phyloP scores from a whole-genome alignment of 2,797 vertebrate genomes.

The Hirundo rustica region DNA sequence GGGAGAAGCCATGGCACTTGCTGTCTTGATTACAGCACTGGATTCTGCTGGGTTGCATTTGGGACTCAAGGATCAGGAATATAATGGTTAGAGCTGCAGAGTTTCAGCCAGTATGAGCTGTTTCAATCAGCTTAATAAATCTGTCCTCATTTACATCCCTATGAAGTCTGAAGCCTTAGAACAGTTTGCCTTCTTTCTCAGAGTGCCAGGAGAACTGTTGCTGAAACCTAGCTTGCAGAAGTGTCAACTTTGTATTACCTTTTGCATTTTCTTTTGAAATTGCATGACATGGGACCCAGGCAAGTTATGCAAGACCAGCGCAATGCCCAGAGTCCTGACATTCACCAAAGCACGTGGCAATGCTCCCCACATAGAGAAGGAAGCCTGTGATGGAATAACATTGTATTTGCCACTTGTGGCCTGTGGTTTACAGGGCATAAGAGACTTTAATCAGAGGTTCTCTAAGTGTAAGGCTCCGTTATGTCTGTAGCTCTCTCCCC shows the following conservation, averaged over 20 bases:
- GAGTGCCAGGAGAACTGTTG: background rate
- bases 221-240: background rate
- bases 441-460: background rate
- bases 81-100: background rate
- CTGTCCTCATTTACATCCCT: background rate
- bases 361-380: background rate
- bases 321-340: background rate
- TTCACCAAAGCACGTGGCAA: background rate
- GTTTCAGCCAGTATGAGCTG: background rate
- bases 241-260: background rate
- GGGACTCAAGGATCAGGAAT: background rate
- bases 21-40: background rate
- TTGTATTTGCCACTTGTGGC: accelerated
- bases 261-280: background rate
- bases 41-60: background rate
- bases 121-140: background rate
- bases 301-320: background rate
- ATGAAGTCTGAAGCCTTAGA: background rate
- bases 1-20: background rate
- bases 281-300: background rate
- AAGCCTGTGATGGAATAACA: background rate
- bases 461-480: background rate
- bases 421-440: background rate
- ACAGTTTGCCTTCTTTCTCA: background rate
- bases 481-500: background rate